Base-by-base conservation (phyloP, 2,888 invertebrate species). In the Sarcophaga variegata region DNA sequence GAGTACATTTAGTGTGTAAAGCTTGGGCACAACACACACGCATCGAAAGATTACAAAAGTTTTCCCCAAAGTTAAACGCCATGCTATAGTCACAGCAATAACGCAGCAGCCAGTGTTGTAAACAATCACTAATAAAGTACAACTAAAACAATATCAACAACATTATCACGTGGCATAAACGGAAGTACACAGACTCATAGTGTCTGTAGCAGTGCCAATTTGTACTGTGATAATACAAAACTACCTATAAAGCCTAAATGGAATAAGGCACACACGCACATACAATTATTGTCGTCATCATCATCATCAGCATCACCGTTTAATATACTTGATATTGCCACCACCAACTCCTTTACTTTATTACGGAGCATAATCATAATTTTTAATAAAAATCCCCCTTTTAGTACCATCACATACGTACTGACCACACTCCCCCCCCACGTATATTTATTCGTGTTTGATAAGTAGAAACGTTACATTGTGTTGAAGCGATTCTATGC, bases 61-160 rank as follows among this genome's bases (percentile, higher is more conserved):
- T 25, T 64, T 22, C 2, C 64, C 25, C 22, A 17, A 37, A 37
- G 37, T 37, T 37, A 6, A 14, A 25, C 8, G n/a, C n/a, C 45
- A 45, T 17, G n/a, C 45, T 27, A 25, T 17, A 17, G 6, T 17
- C 0, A 12, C 54, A 54, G 54, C 17, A 17, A 37, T 54, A 17
- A 12, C 54, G 12, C n/a, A 45, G 67, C n/a, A 45, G 67, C n/a
- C 45, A n/a, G 67, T 67, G 20, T 45, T 67, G 22, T 27, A 59
- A 70, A 70, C 69, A 70, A 62, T 78, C 70, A 69, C 49, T 70
- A 78, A 70, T 78, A 69, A 78, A 70, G 11, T 45, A 17, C 60
- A 37, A 8, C 37, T 10, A 37, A 37, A 37, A 37, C 37, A 37
- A 37, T 6, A 81, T 45, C 45, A 66, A 60, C 14, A 4, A 47